These are phyloP conservation scores for Morpho helenor DNA, from an alignment of 2,888 invertebrate genomes.

Conservation along the genomic window DNA sequence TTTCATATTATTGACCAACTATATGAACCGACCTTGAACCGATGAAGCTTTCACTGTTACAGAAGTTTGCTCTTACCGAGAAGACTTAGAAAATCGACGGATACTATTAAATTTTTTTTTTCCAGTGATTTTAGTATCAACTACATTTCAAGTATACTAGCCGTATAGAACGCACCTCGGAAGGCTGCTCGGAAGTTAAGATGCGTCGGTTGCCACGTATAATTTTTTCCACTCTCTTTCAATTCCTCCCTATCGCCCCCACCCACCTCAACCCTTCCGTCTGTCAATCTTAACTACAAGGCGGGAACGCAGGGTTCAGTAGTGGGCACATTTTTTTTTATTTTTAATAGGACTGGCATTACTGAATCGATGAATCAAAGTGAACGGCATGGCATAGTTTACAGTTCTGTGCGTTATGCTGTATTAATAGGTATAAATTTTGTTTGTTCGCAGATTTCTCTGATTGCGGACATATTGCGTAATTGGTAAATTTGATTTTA, in stretches of 20 bases:
- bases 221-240: constrained; percentile 75
- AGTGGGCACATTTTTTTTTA: constrained; percentile 59
- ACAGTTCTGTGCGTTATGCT: constrained; percentile 30
- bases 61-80: too few species aligned
- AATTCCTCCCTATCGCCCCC: constrained; percentile 59
- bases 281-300: constrained; percentile 77
- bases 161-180: constrained; percentile 45
- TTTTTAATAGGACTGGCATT: constrained; percentile 59
- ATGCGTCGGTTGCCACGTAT: constrained; percentile 76
- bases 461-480: constrained; percentile 27
- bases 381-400: constrained; percentile 35
- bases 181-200: constrained; percentile 70
- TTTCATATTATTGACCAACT: too few species aligned
- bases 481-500: constrained; percentile 28
- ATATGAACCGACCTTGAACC: too few species aligned
- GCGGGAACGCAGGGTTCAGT: constrained; percentile 62
- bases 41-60: too few species aligned
- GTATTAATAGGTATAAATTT: constrained; percentile 27
- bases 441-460: constrained; percentile 22
- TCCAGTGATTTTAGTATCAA: too few species aligned
- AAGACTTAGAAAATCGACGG: too few species aligned
- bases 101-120: too few species aligned
- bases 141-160: constrained; percentile 31
- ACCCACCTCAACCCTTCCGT: constrained; percentile 68
- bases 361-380: constrained; percentile 58